Percentiles rank a stretch among this genome's conserved stretches.
Evolutionary conservation across 1,140 invertebrate species (phyloP).

Genomic region (Andrena cerasifolii): DNA sequence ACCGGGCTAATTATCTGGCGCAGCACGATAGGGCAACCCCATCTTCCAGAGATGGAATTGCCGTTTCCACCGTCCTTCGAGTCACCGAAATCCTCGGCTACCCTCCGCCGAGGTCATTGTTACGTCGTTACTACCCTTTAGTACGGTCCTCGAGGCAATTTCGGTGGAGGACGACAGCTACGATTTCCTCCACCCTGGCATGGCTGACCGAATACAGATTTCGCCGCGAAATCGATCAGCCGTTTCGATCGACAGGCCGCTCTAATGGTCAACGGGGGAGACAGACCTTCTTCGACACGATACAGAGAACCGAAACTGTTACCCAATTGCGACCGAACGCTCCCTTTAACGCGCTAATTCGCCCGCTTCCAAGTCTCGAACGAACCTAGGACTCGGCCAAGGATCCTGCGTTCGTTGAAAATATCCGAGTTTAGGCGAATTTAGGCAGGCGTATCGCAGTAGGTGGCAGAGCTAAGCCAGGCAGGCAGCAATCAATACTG

Average conservation of each 20-base stretch:
- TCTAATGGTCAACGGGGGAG: background rate
- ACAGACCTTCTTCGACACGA: constrained; percentile 1
- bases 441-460: constrained; percentile 59
- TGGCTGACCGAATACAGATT: constrained; percentile 46
- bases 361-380: too few relatives aligned
- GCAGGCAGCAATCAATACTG: constrained; percentile 81
- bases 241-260: background rate
- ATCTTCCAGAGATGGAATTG: constrained; percentile 75
- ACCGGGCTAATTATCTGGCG: constrained; percentile 79
- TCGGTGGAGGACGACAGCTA: constrained; percentile 56
- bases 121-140: constrained; percentile 80
- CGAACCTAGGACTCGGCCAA: background rate
- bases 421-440: constrained; percentile 55
- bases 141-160: constrained; percentile 65
- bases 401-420: constrained; percentile 22
- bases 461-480: constrained; percentile 67
- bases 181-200: constrained; percentile 55
- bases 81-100: constrained; percentile 65
- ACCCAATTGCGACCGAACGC: background rate
- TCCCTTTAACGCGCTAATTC: too few relatives aligned
- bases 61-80: constrained; percentile 67
- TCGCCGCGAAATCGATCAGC: constrained; percentile 27
- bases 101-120: constrained; percentile 76
- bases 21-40: constrained; percentile 69
- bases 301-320: background rate